Evolutionary conservation across 2,797 vertebrate species (phyloP), one percentile per base, ranked within the genome.

Genomic region (Sphenopsis melanotis): DNA sequence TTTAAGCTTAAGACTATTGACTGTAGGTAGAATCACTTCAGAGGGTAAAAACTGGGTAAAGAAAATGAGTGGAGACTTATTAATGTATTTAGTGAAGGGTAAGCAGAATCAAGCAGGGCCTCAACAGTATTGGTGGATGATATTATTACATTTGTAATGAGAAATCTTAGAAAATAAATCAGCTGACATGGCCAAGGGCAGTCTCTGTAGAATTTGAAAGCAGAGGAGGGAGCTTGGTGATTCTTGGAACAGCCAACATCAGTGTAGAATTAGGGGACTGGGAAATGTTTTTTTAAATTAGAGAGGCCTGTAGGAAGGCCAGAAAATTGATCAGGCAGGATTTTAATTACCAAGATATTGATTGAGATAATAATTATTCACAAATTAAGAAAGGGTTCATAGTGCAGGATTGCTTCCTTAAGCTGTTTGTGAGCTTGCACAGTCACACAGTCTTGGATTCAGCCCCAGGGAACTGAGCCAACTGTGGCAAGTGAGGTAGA

Each of bases 311-410:
- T 86, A 85, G 50, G 64, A 95, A 94, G 55, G 50, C 87, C 76
- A 71, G 53, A 93, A 87, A 87, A 95, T 79, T 89, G 93, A 96
- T 85, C 57, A 71, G 41, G 20, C 24, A 47, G 26, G 34, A 71
- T 94, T 95, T 96, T 96, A 96, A 96, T 95, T 96, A 86, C 66
- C 6, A 17, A 91, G 59, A 64, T 91, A 86, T 91, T 4, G 53
- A 93, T 89, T 96, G 89, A 95, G 66, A 85, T 95, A 79, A 94
- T 93, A 83, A 85, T 59, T 56, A 41, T 83, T 77, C 32, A 44
- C 56, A 83, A 92, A 77, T 78, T 91, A 89, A 94, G 79, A 83
- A 86, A 76, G 60, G 32, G 20, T 46, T 23, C 37, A 32, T 63
- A 59, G 71, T 39, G 26, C 7, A 78, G 59, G 75, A 79, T 63